A percentile compares a stretch with the other conserved stretches of the same genome.
These are phyloP conservation scores for Cheilosia grossa DNA, from an alignment of 2,888 invertebrate species.

Conservation along the genomic window DNA sequence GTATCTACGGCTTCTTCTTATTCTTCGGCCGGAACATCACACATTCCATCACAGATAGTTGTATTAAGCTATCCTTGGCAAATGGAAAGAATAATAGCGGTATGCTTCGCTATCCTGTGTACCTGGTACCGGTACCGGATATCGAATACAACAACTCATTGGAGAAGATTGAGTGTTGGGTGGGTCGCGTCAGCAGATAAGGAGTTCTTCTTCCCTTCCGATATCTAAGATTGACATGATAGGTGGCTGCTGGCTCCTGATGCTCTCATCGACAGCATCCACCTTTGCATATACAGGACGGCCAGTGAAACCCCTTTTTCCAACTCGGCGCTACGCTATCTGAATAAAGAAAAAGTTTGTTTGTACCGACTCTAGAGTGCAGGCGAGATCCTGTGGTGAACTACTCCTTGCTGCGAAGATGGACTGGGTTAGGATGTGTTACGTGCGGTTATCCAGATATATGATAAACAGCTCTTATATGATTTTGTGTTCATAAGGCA, in stretches of 20 bases:
- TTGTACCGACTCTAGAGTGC: not conserved
- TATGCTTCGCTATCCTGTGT: slow-evolving; percentile 8
- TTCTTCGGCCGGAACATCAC: slow-evolving; percentile 44
- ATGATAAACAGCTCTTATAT: slow-evolving; percentile 67
- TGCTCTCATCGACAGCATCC: slow-evolving; percentile 5
- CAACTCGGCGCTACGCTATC: not conserved
- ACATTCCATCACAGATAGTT: slow-evolving; percentile 36
- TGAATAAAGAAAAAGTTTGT: slow-evolving; percentile 10
- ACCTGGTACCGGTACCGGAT: slow-evolving; percentile 38
- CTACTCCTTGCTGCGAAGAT: slow-evolving; percentile 9
- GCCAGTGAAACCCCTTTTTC: not conserved
- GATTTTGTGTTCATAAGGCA: slow-evolving; percentile 65
- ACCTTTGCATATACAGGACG: slow-evolving; percentile 20
- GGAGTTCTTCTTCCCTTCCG: slow-evolving; percentile 47
- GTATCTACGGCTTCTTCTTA: slow-evolving; percentile 10
- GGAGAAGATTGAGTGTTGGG: slow-evolving; percentile 32
- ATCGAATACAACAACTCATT: slow-evolving; percentile 56
- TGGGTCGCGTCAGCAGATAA: slow-evolving; percentile 52
- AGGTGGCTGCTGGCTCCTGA: slow-evolving; percentile 21
- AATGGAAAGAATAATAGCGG: slow-evolving; percentile 33
- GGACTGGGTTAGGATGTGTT: slow-evolving; percentile 24
- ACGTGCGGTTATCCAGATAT: slow-evolving; percentile 59
- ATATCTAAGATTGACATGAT: slow-evolving; percentile 66
- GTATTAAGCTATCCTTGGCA: slow-evolving; percentile 44
- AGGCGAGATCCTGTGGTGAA: slow-evolving; percentile 16